A percentile compares a stretch with the other conserved stretches of the same genome.
Conservation (phyloP, 1,140 invertebrate species). For the Druon quercuslanigerum region DNA sequence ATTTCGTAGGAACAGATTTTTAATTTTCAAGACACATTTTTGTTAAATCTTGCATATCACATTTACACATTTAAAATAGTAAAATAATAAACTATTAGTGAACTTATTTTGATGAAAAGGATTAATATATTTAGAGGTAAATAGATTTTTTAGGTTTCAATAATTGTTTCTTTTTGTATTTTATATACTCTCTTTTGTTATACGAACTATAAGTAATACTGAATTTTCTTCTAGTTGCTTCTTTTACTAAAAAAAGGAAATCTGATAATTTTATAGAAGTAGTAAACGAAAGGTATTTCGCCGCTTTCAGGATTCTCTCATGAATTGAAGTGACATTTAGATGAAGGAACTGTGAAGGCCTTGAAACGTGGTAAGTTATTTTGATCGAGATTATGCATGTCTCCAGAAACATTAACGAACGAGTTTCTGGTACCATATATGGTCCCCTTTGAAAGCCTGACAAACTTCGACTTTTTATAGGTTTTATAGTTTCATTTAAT, state of each 20-base stretch:
- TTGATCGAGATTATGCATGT: conserved; percentile 30
- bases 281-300: neutral
- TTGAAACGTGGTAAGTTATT: conserved; percentile 28
- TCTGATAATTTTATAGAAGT: neutral
- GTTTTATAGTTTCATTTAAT: conserved; percentile 28
- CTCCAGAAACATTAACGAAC: conserved; percentile 27
- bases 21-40: no score
- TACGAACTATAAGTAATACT: no score
- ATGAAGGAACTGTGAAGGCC: neutral
- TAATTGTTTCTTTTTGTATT: no score
- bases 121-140: no score
- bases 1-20: no score
- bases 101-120: no score
- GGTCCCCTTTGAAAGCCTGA: conserved; percentile 17
- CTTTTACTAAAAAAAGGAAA: neutral
- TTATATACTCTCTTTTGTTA: no score
- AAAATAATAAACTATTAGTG: no score
- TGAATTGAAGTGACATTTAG: conserved; percentile 13
- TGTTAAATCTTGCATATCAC: no score
- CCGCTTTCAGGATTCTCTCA: conserved; percentile 8
- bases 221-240: neutral
- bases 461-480: conserved; percentile 12
- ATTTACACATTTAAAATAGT: no score
- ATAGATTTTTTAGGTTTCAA: no score
- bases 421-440: conserved; percentile 28